Base-by-base conservation (phyloP, 2,113 vertebrate species). In the Phasianus colchicus region DNA sequence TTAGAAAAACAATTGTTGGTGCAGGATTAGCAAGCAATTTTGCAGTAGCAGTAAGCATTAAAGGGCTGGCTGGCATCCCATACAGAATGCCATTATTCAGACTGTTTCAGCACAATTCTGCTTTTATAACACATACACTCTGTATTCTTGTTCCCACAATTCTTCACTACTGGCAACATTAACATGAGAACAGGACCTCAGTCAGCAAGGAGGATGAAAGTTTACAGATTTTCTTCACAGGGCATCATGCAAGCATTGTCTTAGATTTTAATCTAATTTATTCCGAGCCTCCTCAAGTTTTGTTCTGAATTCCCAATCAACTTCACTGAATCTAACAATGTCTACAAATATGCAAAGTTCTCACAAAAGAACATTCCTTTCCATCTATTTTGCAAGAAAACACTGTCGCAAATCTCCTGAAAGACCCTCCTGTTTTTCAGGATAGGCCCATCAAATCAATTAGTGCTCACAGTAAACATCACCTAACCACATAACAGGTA, bases 1-100 rank as follows among this genome's bases (percentile, higher is more conserved):
- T 96, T 92, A 95, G 71, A 89, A 96, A 97, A 96, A 95, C 95
- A 96, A 92, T 95, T 95, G 87, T 79, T 73, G 50, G 43, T 36
- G 22, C 40, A 69, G 93, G 95, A 97, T 96, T 96, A 96, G 54
- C 55, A 34, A 89, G 69, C 0, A 24, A 32, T 93, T 96, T 93
- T 93, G 61, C 81, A 90, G 89, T 42, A 93, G 80, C 81, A 83
- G 60, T 48, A 48, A 78, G 70, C 43, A 93, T 52, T 89, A 61
- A 91, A 79, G 10, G 52, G 34, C 63, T 88, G 92, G 79, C 93
- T 81, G 88, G 73, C 55, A 83, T 92, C 86, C 93, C 88, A 93
- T 78, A 77, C 77, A 95, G 21, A 92, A 15, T 32, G 29, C 47
- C n/a, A 83, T 83, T 95, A 92, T 97, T 90, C 88, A 92, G 69